Conservation (phyloP, 2,113 vertebrate genomes). For the Gyps fulvus region DNA sequence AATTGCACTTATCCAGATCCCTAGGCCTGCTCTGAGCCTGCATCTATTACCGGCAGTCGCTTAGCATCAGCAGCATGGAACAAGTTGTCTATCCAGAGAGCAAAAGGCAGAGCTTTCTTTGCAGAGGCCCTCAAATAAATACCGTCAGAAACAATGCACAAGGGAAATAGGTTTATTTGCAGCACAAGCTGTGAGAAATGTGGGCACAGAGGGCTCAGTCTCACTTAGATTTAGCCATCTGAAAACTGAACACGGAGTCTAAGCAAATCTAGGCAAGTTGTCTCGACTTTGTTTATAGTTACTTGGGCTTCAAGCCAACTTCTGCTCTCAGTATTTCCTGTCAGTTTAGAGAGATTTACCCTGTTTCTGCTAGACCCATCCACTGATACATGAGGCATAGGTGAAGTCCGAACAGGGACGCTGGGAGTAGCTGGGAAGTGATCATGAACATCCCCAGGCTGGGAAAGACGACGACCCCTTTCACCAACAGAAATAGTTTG, state of each 20-base stretch:
- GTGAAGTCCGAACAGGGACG: not conserved
- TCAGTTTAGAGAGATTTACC: not conserved
- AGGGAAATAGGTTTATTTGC: not conserved
- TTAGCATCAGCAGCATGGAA: not conserved
- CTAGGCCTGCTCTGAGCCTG: not conserved
- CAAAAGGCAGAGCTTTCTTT: not conserved
- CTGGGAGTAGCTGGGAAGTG: not conserved
- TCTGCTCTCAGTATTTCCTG: not conserved
- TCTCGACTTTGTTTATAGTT: not conserved
- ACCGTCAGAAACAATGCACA: accelerated
- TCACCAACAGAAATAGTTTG: not conserved
- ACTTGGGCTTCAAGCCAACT: not conserved
- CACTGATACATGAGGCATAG: not conserved
- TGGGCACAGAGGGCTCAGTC: not conserved
- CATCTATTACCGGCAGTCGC: not conserved
- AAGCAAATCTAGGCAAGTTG: not conserved
- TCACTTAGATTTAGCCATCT: not conserved
- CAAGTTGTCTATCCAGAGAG: not conserved
- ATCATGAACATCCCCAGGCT: not conserved
- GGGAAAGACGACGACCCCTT: not conserved
- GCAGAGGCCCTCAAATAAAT: not conserved
- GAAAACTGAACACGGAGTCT: not conserved
- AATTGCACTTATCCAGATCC: not conserved
- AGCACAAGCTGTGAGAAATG: not conserved
- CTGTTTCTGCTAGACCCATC: not conserved